Conservation (phyloP, 2,888 invertebrate species). For the Leptopilina drosophilae region DNA sequence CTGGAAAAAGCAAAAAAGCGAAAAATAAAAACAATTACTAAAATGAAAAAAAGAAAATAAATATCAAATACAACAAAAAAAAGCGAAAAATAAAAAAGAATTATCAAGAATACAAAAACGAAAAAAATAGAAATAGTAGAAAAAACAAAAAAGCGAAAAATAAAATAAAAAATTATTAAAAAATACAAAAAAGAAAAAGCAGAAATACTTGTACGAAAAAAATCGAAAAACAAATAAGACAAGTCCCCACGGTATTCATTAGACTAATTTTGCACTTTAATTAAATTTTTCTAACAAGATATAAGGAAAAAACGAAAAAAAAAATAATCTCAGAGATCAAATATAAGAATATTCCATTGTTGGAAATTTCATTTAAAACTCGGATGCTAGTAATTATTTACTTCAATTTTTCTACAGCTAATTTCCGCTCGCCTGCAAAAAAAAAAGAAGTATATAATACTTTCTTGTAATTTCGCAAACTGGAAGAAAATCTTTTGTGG, state of each 20-base stretch:
- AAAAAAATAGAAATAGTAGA: too few relatives aligned
- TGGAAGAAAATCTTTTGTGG: constrained; percentile 3
- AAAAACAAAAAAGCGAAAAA: too few relatives aligned
- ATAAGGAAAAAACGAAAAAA: not conserved
- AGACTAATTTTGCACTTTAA: not conserved
- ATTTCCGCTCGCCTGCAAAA: constrained; percentile 24
- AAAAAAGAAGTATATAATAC: not conserved
- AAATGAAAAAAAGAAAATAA: too few relatives aligned
- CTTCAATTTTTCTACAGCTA: constrained; percentile 1
- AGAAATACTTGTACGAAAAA: too few relatives aligned
- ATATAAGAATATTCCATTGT: not conserved
- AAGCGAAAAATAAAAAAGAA: too few relatives aligned
- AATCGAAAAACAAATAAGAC: too few relatives aligned
- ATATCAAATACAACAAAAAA: too few relatives aligned
- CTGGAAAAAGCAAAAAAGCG: too few relatives aligned
- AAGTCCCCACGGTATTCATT: not conserved
- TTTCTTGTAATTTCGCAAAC: not conserved
- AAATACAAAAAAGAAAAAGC: too few relatives aligned
- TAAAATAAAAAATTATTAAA: too few relatives aligned
- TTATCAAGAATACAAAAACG: too few relatives aligned
- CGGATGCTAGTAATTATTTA: constrained; percentile 33
- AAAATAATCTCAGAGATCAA: not conserved
- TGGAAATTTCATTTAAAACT: constrained; percentile 22
- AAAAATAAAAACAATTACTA: too few relatives aligned
- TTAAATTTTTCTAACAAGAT: not conserved